phyloP scores from a whole-genome alignment of 2,797 vertebrate genomes.

The Neoniphon sammara region DNA sequence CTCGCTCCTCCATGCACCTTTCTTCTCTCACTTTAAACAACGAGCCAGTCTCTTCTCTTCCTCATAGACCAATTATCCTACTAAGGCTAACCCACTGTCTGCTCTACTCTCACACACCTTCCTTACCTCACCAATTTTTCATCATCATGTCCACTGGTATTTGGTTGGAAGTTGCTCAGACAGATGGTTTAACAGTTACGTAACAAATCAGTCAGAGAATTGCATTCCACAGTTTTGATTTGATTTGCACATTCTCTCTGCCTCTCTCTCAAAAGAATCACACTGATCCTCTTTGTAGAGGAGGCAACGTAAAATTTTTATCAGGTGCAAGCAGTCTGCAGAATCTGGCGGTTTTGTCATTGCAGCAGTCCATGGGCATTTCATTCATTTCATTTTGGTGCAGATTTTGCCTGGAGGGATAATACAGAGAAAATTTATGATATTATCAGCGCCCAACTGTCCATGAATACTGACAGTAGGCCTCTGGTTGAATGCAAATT shows the following conservation, averaged over 20 bases:
- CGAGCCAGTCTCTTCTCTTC: slow-evolving; percentile 17
- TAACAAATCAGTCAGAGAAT: slow-evolving; percentile 65
- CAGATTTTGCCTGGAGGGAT: slow-evolving; percentile 56
- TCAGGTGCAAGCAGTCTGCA: slow-evolving; percentile 58
- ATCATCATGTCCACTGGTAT: slow-evolving; percentile 28
- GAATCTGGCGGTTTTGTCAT: slow-evolving; percentile 52
- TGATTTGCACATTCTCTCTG: slow-evolving; percentile 55
- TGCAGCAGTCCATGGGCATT: slow-evolving; percentile 49
- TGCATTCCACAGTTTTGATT: slow-evolving; percentile 52
- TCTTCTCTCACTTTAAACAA: slow-evolving; percentile 27
- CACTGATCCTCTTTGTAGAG: slow-evolving; percentile 63
- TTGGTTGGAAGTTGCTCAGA: slow-evolving; percentile 54
- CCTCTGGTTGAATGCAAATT: slow-evolving; percentile 31
- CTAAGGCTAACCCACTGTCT: slow-evolving; percentile 15
- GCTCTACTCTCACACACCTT: slow-evolving; percentile 36
- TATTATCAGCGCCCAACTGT: slow-evolving; percentile 32
- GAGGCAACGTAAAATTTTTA: slow-evolving; percentile 62
- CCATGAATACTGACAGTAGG: slow-evolving; percentile 39
- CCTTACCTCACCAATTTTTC: slow-evolving; percentile 43
- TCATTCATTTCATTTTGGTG: slow-evolving; percentile 51
- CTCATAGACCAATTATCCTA: slow-evolving; percentile 49
- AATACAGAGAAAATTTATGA: slow-evolving; percentile 50
- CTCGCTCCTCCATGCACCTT: slow-evolving; percentile 1
- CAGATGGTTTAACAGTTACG: slow-evolving; percentile 70
- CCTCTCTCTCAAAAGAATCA: slow-evolving; percentile 53